Percentiles rank a stretch among this genome's conserved stretches.
Evolutionary conservation across 2,113 vertebrate species (phyloP).

Genomic region (Oryzias melastigma): DNA sequence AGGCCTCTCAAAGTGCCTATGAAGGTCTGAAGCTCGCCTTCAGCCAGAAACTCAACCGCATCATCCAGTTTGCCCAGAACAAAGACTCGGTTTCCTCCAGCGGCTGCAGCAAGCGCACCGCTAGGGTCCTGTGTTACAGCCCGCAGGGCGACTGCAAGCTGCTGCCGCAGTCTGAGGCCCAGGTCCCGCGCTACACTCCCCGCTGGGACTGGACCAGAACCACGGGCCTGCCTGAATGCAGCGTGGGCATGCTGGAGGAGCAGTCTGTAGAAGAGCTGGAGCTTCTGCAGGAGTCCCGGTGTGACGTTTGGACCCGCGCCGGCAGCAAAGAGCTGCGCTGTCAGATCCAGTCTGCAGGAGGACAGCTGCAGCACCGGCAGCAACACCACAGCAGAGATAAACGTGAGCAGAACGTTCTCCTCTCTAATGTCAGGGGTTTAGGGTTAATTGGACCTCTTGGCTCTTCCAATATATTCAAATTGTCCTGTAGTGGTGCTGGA

Average conservation of each 20-base stretch:
- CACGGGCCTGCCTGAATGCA: constrained; percentile 73
- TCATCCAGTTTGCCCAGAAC: constrained; percentile 95
- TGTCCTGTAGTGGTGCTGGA: background rate
- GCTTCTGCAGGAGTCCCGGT: constrained; percentile 71
- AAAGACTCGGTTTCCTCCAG: constrained; percentile 82
- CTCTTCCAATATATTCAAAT: too few species aligned
- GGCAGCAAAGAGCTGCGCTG: constrained; percentile 56
- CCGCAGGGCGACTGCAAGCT: constrained; percentile 85
- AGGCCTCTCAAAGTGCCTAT: constrained; percentile 87
- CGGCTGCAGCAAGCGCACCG: constrained; percentile 72
- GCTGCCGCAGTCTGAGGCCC: constrained; percentile 86
- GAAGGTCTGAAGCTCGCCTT: constrained; percentile 92
- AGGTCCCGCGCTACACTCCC: constrained; percentile 90
- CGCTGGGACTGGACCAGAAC: constrained; percentile 79
- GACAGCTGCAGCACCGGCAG: constrained; percentile 30
- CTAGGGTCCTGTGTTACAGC: constrained; percentile 85
- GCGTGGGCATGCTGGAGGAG: constrained; percentile 79
- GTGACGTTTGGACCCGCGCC: constrained; percentile 74
- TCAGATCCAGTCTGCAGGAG: constrained; percentile 55
- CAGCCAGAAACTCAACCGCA: constrained; percentile 92
- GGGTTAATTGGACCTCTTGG: background rate
- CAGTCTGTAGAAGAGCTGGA: constrained; percentile 71
- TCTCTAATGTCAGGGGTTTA: too few species aligned
- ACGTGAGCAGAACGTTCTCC: constrained; percentile 72
- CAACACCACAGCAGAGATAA: constrained; percentile 81